These are phyloP conservation scores for Sorex araneus DNA, from an alignment of 2,113 vertebrate species.

Conservation along the genomic window DNA sequence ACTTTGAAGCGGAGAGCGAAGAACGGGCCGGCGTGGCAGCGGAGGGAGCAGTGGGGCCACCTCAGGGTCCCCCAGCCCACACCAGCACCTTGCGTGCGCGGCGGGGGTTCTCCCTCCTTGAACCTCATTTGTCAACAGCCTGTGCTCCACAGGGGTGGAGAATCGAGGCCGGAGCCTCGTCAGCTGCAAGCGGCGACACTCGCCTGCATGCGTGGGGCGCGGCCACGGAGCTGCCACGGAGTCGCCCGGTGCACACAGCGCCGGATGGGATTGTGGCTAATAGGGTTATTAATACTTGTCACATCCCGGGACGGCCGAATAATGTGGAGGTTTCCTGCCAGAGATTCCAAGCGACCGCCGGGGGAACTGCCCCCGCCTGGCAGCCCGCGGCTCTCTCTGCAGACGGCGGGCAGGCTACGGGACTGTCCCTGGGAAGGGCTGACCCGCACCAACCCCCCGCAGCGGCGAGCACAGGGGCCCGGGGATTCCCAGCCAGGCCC, in stretches of 20 bases:
- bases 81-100: slow-evolving; percentile 37
- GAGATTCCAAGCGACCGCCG: slow-evolving; percentile 81
- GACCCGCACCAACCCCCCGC: too few relatives aligned
- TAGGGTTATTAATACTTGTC: slow-evolving; percentile 90
- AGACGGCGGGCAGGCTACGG: slow-evolving; percentile 58
- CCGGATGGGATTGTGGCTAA: slow-evolving; percentile 80
- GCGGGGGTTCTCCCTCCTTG: slow-evolving; percentile 70
- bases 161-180: slow-evolving; percentile 82
- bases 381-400: slow-evolving; percentile 68
- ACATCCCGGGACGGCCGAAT: slow-evolving; percentile 82
- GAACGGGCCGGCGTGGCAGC: slow-evolving; percentile 52
- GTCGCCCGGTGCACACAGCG: slow-evolving; percentile 77
- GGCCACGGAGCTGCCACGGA: slow-evolving; percentile 41
- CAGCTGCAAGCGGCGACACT: slow-evolving; percentile 73
- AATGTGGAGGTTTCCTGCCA: slow-evolving; percentile 78
- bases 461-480: too few relatives aligned
- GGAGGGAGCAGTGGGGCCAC: neutral
- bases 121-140: slow-evolving; percentile 84
- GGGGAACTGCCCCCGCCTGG: slow-evolving; percentile 73
- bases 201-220: slow-evolving; percentile 73
- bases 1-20: slow-evolving; percentile 79
- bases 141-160: slow-evolving; percentile 71
- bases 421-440: slow-evolving; percentile 8
- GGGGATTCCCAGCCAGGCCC: too few relatives aligned
- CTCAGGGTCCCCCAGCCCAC: too few relatives aligned